Evolutionary conservation across 2,797 vertebrate species (phyloP).

Genomic region (Sebastes aleutianus): DNA sequence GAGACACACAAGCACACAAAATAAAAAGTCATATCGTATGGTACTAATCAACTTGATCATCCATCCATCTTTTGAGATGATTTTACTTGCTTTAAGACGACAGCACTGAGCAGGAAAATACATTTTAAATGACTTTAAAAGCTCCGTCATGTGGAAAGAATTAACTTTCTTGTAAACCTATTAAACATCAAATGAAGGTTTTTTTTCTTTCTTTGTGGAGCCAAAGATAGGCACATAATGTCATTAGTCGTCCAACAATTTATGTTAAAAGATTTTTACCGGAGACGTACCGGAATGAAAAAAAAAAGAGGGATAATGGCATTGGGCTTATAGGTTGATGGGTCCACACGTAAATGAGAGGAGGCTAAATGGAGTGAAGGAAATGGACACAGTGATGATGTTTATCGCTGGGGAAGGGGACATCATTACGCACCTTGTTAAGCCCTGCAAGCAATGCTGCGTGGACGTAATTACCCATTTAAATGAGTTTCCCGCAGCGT

Average conservation of each 20-base stretch:
- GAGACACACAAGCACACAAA: not conserved
- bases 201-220: not conserved
- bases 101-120: not conserved
- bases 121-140: constrained; percentile 28
- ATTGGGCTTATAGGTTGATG: constrained; percentile 42
- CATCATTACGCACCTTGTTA: constrained; percentile 81
- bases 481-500: constrained; percentile 71
- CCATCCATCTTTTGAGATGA: constrained; percentile 25
- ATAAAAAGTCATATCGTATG: not conserved
- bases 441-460: constrained; percentile 68
- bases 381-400: constrained; percentile 71
- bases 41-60: not conserved
- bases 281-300: constrained; percentile 24
- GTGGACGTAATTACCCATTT: constrained; percentile 74
- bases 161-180: constrained; percentile 21
- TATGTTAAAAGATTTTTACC: constrained; percentile 35
- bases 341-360: constrained; percentile 55
- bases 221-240: constrained; percentile 29
- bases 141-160: constrained; percentile 23
- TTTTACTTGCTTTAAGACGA: constrained; percentile 11
- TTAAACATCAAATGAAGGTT: constrained; percentile 24
- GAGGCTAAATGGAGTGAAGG: constrained; percentile 68
- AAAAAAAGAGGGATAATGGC: constrained; percentile 44
- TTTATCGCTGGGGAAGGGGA: constrained; percentile 69
- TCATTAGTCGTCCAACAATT: constrained; percentile 29